phyloP scores from a whole-genome alignment of 2,888 invertebrate genomes.

The Diaprepes abbreviatus region DNA sequence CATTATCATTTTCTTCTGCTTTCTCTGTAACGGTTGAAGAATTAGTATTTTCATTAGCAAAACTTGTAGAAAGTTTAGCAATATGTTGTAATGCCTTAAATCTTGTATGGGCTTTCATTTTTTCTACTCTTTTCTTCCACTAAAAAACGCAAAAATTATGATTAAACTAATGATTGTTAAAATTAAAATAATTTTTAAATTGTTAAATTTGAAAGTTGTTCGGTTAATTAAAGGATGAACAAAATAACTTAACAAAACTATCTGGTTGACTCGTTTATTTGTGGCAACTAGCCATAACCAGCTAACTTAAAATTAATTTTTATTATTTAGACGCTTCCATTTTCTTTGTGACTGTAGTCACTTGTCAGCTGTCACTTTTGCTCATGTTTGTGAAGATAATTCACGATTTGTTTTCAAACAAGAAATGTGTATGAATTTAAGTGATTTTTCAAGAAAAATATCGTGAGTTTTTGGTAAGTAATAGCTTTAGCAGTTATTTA shows the following conservation, averaged over 20 bases:
- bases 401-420: constrained; percentile 25
- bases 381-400: neutral
- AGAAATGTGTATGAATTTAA: constrained; percentile 2
- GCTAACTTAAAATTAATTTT: neutral
- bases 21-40: neutral
- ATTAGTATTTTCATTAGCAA: constrained; percentile 55
- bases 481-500: neutral
- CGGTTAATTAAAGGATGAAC: too few relatives aligned
- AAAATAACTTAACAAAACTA: too few relatives aligned
- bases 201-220: too few relatives aligned
- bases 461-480: constrained; percentile 13
- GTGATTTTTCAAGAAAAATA: neutral
- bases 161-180: too few relatives aligned
- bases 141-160: constrained; percentile 65
- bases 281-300: neutral
- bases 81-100: constrained; percentile 79
- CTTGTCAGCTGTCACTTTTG: neutral
- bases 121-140: constrained; percentile 80
- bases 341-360: neutral
- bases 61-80: constrained; percentile 69
- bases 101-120: constrained; percentile 75
- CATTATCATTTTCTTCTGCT: constrained; percentile 5
- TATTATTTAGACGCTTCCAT: neutral
- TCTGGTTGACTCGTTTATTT: too few relatives aligned
- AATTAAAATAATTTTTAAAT: too few relatives aligned